A percentile compares a stretch with the other conserved stretches of the same genome.
Conservation (phyloP, 2,888 invertebrate species). For the Dryobota labecula region DNA sequence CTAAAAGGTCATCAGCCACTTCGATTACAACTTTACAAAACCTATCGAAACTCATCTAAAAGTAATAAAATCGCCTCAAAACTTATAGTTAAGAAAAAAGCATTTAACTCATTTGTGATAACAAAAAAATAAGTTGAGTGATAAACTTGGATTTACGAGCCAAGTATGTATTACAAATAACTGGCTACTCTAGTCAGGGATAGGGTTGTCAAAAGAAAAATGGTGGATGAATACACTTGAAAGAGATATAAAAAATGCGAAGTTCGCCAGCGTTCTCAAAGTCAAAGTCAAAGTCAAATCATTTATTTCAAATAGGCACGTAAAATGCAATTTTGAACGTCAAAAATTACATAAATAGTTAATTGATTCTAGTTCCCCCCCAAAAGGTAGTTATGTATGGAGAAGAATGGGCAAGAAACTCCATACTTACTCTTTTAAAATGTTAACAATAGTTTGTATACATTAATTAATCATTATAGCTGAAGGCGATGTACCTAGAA, state of each 20-base stretch:
- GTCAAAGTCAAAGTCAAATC: too few species aligned
- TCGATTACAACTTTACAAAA: slow-evolving; percentile 1
- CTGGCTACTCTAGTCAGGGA: slow-evolving; percentile 2
- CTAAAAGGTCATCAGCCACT: neutral
- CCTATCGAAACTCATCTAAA: slow-evolving; percentile 39
- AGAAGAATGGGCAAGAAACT: too few species aligned
- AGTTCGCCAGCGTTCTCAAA: neutral
- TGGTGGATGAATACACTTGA: neutral
- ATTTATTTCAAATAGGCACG: too few species aligned
- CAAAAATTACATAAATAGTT: too few species aligned
- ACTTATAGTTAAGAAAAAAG: slow-evolving; percentile 43
- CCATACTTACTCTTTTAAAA: too few species aligned
- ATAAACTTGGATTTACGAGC: slow-evolving; percentile 66
- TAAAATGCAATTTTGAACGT: too few species aligned
- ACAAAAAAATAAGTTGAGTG: slow-evolving; percentile 62
- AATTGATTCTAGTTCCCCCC: too few species aligned
- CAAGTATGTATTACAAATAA: slow-evolving; percentile 57
- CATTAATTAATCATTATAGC: too few species aligned
- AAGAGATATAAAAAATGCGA: neutral
- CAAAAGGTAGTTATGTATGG: too few species aligned
- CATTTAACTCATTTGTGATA: slow-evolving; percentile 57
- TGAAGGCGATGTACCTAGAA: too few species aligned
- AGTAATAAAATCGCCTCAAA: slow-evolving; percentile 47
- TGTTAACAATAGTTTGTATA: too few species aligned
- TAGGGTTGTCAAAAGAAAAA: slow-evolving; percentile 39